Percentiles rank a stretch among this genome's conserved stretches.
Evolutionary conservation across 2,888 invertebrate species (phyloP).

Genomic region (Mythimna pallens): DNA sequence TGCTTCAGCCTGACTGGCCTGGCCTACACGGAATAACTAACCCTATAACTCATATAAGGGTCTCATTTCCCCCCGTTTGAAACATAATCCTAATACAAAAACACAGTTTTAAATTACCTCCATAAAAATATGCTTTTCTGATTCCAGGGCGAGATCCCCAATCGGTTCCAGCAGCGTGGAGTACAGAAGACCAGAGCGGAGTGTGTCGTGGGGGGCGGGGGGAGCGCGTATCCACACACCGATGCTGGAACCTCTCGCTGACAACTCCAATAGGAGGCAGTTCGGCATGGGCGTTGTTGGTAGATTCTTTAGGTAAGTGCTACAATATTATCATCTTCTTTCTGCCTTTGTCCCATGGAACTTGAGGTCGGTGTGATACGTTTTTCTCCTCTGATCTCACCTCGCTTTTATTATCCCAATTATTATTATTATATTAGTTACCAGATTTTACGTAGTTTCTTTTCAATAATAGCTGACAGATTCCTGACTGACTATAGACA

Average conservation of each 20-base stretch:
- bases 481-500: background rate
- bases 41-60: too few species aligned
- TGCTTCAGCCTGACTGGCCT: too few species aligned
- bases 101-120: too few species aligned
- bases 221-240: conserved; percentile 94
- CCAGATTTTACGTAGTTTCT: too few species aligned
- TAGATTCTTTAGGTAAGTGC: conserved; percentile 93
- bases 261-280: conserved; percentile 97
- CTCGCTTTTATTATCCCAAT: background rate
- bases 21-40: too few species aligned
- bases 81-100: too few species aligned
- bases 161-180: conserved; percentile 85
- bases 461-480: background rate
- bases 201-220: conserved; percentile 85
- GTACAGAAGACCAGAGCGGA: conserved; percentile 87
- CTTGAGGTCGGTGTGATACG: background rate
- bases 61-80: too few species aligned
- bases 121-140: background rate
- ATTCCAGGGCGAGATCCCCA: conserved; percentile 84
- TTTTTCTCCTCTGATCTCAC: too few species aligned
- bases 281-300: conserved; percentile 96
- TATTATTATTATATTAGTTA: too few species aligned
- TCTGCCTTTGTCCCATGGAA: background rate
- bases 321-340: background rate
- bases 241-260: conserved; percentile 96